Percentiles rank a stretch among this genome's conserved stretches.
phyloP scores from a whole-genome alignment of 2,113 vertebrate genomes.

The Atractosteus spatula region DNA sequence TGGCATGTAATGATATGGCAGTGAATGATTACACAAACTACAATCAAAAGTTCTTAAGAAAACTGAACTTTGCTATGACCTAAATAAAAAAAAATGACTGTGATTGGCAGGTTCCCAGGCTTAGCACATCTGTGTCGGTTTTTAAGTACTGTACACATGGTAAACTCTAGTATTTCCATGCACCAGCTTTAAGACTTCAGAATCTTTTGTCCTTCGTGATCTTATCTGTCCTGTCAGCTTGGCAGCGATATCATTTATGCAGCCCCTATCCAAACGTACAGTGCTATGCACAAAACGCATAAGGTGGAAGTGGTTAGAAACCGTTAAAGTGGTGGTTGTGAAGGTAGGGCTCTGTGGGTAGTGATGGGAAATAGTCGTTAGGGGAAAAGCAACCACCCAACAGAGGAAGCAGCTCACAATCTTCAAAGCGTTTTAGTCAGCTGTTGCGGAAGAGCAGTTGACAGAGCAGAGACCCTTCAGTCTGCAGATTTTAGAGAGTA shows the following conservation, averaged over 20 bases:
- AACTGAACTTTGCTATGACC: background rate
- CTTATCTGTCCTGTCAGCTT: constrained; percentile 64
- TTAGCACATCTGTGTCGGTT: constrained; percentile 31
- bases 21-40: no score
- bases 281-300: constrained; percentile 32
- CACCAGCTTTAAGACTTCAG: constrained; percentile 33
- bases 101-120: background rate
- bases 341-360: constrained; percentile 83
- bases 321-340: constrained; percentile 87
- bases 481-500: constrained; percentile 1
- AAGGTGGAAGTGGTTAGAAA: constrained; percentile 88
- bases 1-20: no score
- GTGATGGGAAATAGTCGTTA: constrained; percentile 89
- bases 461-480: constrained; percentile 2
- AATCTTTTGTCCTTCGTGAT: constrained; percentile 66
- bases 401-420: constrained; percentile 70
- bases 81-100: background rate
- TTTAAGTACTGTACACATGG: constrained; percentile 12
- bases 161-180: constrained; percentile 24
- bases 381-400: constrained; percentile 63
- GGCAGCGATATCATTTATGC: constrained; percentile 51
- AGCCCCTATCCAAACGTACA: constrained; percentile 31
- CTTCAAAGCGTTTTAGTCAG: constrained; percentile 70
- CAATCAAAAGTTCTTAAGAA: background rate
- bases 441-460: constrained; percentile 59